A percentile compares a stretch with the other conserved stretches of the same genome.
Conservation (phyloP, 1,140 invertebrate genomes). For the Leguminivora glycinivorella region DNA sequence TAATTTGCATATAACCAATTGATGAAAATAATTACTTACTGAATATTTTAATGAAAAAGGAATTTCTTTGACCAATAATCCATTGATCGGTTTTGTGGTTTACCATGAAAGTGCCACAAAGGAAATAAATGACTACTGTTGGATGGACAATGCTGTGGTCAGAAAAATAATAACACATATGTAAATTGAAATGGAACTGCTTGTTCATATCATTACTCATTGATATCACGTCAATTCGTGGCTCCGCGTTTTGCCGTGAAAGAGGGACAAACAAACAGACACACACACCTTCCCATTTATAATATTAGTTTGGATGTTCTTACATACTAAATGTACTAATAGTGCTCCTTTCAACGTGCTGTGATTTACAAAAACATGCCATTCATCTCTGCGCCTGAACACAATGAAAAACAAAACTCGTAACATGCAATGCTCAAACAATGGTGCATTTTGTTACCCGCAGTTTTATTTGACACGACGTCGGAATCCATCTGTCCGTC, state of each 20-base stretch:
- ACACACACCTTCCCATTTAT: too few species aligned
- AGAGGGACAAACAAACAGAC: too few species aligned
- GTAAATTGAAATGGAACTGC: too few species aligned
- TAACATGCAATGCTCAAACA: neutral
- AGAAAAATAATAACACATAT: too few species aligned
- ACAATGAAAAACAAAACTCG: neutral
- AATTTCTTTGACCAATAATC: neutral
- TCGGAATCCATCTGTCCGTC: conserved; percentile 17
- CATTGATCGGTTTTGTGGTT: neutral
- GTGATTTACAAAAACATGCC: neutral
- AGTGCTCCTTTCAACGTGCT: neutral
- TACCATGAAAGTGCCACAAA: neutral
- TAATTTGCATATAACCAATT: too few species aligned
- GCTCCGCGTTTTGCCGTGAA: too few species aligned
- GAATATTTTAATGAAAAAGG: neutral
- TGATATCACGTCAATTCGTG: too few species aligned
- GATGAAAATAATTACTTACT: too few species aligned
- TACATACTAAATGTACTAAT: neutral
- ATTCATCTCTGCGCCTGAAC: neutral
- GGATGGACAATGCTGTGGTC: too few species aligned
- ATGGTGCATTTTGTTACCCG: neutral
- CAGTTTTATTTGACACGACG: conserved; percentile 11
- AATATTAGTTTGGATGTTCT: too few species aligned
- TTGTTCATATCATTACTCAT: too few species aligned
- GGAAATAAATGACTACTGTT: too few species aligned